Base-by-base conservation (phyloP, 2,888 invertebrate genomes). In the Lapara coniferarum region DNA sequence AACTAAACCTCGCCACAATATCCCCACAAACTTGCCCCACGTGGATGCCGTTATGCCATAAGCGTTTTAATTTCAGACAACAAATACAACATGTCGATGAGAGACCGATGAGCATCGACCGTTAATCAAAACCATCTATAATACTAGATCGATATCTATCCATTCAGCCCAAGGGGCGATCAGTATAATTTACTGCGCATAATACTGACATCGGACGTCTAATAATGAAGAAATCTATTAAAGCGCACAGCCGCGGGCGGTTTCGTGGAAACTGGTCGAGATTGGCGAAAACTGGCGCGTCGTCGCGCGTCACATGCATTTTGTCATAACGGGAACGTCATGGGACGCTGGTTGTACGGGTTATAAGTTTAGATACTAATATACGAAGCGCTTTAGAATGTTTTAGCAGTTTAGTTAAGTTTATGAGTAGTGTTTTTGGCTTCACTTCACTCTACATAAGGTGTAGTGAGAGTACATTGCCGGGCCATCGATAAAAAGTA, bases 161-260 rank as follows among this genome's bases (percentile, higher is more conserved):
- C 71, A 79, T 71, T 75, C 67, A 72, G 79, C 84, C 80, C 68
- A 72, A 70, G 81, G 83, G 78, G 73, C 44, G 74, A 71, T 57
- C 69, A 63, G 53, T 70, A 74, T 77, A 81, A 79, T 80, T 78
- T 77, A 78, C 75, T 68, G 74, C 69, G 73, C 77, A 77, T 78
- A 78, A 76, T 78, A 80, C 80, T 78, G 78, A 77, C 72, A 68
- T 73, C 66, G 73, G 71, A 75, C 75, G 71, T 74, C 73, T 69
- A 74, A 74, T 81, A 81, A 84, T 84, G 80, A 84, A 84, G 82
- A 84, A 82, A 82, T 84, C 83, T 81, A 82, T 84, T 84, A 82
- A 78, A 78, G 52, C 13, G 16, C 14, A 16, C 16, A 75, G 75
- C 76, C 66, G 70, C 66, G 76, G 78, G 77, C 7, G 66, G 52